These are phyloP conservation scores for Myanophis thanlyinensis DNA, from an alignment of 2,113 vertebrate species.

Conservation along the genomic window DNA sequence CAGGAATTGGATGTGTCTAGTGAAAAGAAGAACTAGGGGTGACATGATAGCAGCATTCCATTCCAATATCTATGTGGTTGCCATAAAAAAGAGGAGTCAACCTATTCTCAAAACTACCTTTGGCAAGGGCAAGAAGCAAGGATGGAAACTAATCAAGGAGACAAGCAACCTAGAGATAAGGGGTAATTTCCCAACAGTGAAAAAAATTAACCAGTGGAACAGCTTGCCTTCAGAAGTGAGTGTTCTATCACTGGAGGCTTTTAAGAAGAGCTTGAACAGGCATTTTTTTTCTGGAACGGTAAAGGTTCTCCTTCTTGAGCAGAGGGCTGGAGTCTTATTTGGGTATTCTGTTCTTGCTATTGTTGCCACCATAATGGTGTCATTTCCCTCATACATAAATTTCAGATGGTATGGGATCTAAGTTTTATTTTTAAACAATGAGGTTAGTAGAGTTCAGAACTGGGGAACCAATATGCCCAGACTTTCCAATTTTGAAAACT, in stretches of 20 bases:
- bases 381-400: background rate
- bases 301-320: background rate
- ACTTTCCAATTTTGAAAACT: background rate
- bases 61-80: background rate
- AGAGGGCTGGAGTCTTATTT: background rate
- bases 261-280: background rate
- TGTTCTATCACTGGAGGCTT: background rate
- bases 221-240: background rate
- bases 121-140: background rate
- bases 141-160: background rate
- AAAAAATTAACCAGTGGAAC: background rate
- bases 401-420: background rate
- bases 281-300: background rate
- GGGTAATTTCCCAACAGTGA: too few species aligned
- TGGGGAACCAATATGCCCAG: background rate
- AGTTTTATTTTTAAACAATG: background rate
- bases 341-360: background rate
- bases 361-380: background rate
- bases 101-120: background rate
- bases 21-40: background rate
- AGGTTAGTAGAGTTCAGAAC: background rate
- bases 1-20: background rate
- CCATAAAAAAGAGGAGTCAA: background rate
- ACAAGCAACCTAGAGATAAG: background rate
- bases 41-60: background rate